Evolutionary conservation across 2,888 invertebrate species (phyloP).

Genomic region (Epirrhoe alternata): DNA sequence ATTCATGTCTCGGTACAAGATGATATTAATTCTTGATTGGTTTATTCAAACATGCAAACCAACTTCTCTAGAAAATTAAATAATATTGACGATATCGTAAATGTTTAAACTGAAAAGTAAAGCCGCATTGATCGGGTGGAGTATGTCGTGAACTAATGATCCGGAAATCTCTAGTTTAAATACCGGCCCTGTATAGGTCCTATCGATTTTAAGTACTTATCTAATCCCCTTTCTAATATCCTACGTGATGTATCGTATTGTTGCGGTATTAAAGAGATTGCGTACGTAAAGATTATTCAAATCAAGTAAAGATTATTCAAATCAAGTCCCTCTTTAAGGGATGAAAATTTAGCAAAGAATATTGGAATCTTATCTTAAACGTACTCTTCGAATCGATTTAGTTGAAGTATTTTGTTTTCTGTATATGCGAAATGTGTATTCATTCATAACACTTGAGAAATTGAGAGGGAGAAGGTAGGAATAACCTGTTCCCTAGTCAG

Average conservation of each 20-base stretch:
- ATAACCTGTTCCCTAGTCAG: too few species aligned
- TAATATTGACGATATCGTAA: background rate
- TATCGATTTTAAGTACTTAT: background rate
- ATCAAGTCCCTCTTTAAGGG: background rate
- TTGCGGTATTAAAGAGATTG: constrained; percentile 58
- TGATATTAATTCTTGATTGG: too few species aligned
- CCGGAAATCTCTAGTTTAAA: too few species aligned
- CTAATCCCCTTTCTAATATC: constrained; percentile 46
- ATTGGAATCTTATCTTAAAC: background rate
- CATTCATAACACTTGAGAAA: too few species aligned
- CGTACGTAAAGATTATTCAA: constrained; percentile 63
- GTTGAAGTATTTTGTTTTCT: background rate
- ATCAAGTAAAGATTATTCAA: constrained; percentile 50
- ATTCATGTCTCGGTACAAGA: too few species aligned
- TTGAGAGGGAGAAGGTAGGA: too few species aligned
- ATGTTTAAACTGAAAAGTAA: constrained; percentile 23
- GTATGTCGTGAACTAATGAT: too few species aligned
- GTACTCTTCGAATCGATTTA: background rate
- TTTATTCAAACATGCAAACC: too few species aligned
- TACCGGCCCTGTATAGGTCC: too few species aligned
- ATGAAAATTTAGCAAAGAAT: background rate
- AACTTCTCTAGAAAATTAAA: too few species aligned
- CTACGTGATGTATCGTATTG: constrained; percentile 57
- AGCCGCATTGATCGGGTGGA: too few species aligned
- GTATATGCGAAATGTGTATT: background rate